Base-by-base conservation (phyloP, 2,888 invertebrate genomes). In the Tetramorium bicarinatum region DNA sequence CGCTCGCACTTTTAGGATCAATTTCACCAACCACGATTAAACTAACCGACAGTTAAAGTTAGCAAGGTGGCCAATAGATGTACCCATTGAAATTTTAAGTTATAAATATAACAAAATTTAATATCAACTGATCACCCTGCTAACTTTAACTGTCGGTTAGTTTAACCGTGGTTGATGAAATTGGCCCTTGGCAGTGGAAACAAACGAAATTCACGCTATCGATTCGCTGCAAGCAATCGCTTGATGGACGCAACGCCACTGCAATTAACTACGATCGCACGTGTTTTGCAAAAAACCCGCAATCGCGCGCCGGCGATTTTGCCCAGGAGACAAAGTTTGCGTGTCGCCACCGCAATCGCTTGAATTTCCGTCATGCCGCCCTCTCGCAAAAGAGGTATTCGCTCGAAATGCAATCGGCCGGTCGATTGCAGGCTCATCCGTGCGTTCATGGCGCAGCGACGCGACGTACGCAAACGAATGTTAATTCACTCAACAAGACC, bases 341-440 rank as follows among this genome's bases (percentile, higher is more conserved):
- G 47, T 47, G 29, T 49, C 7, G 67, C 49, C n/a, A 49, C 29
- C 29, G 69, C 69, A 69, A 69, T 52, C 69, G 11, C n/a, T 69
- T 15, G n/a, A 34, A 52, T 49, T 69, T 69, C 52, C 15, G 34
- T 34, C 69, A 8, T 49, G 34, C 52, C 52, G 21, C 34, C 8
- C 41, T 41, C 13, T 34, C 34, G n/a, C n/a, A 34, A 6, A n/a
- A 4, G n/a, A n/a, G 4, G n/a, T 34, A n/a, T 21, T 34, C 34
- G 34, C 69, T 69, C 69, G 69, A 69, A 69, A 69, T 52, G 69
- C 69, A 69, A 69, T 69, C 52, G 69, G 49, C 29, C 34, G 29
- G 34, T 52, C 49, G 29, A 49, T 34, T 69, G 49, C 69, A 69
- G 34, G n/a, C 52, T 52, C 69, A 69, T 69, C 69, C 49, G 49